Evolutionary conservation across 2,888 invertebrate species (phyloP).

Genomic region (Ormyrus labotus): DNA sequence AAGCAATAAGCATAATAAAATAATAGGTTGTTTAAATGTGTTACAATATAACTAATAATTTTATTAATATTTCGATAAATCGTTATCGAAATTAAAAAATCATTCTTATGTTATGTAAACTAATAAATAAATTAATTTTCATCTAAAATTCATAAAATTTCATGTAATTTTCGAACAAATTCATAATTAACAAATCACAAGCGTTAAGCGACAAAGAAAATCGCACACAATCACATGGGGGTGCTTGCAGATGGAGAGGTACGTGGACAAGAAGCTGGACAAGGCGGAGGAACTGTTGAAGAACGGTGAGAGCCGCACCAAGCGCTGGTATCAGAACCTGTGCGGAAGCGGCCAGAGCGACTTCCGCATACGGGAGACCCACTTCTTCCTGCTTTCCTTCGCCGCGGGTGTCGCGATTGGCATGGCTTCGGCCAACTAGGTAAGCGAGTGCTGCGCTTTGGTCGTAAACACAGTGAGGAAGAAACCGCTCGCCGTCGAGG

Average conservation of each 20-base stretch:
- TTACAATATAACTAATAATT: background rate
- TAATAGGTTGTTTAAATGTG: background rate
- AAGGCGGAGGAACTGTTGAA: conserved; percentile 86
- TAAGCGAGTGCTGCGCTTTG: conserved; percentile 68
- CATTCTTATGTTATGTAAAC: no score
- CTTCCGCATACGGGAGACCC: conserved; percentile 85
- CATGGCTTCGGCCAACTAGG: conserved; percentile 73
- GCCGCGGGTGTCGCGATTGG: conserved; percentile 88
- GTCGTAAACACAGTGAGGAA: conserved; percentile 56
- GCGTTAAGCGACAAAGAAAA: no score
- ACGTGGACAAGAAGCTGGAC: conserved; percentile 88
- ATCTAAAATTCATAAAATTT: no score
- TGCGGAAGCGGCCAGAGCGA: conserved; percentile 84
- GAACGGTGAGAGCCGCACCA: conserved; percentile 83
- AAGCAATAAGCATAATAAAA: conserved; percentile 25
- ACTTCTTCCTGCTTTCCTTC: conserved; percentile 89
- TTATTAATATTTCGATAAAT: no score
- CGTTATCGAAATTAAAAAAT: no score
- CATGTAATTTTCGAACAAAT: no score
- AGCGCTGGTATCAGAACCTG: conserved; percentile 85
- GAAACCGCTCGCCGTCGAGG: background rate
- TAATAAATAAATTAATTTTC: no score
- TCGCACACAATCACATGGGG: background rate
- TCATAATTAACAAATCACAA: no score
- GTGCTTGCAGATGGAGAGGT: conserved; percentile 83